Evolutionary conservation across 1,140 invertebrate species (phyloP).

Genomic region (Pseudomyrmex pallidus): DNA sequence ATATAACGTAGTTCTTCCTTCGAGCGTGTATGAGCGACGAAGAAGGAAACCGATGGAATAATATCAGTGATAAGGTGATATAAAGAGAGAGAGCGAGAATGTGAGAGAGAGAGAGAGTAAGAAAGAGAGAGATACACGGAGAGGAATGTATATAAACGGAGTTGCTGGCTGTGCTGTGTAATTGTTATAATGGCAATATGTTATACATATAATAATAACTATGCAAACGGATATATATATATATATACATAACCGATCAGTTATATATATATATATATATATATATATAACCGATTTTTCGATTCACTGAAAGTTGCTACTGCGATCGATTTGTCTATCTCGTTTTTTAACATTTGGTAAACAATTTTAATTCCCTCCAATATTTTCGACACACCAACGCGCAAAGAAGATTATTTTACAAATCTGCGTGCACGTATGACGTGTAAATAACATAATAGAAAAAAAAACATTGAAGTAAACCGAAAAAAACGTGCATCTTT

Average conservation of each 20-base stretch:
- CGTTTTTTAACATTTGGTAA: neutral
- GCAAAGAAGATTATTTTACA: too few relatives aligned
- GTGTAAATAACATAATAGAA: neutral
- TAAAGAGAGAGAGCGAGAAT: too few relatives aligned
- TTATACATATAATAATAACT: conserved; percentile 58
- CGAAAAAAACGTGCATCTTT: neutral
- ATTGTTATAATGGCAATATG: conserved; percentile 74
- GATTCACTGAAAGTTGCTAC: conserved; percentile 43
- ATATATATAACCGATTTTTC: conserved; percentile 35
- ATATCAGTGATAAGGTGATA: conserved; percentile 48
- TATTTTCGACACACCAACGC: too few relatives aligned
- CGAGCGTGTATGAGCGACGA: conserved; percentile 51
- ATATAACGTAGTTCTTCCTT: conserved; percentile 68
- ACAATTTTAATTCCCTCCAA: neutral
- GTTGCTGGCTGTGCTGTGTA: conserved; percentile 74
- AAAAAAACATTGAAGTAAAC: too few relatives aligned
- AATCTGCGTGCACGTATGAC: neutral
- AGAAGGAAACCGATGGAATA: conserved; percentile 26
- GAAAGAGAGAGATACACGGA: neutral
- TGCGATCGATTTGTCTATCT: conserved; percentile 21
- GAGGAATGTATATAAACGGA: conserved; percentile 63
- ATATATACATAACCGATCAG: too few relatives aligned
- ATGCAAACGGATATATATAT: conserved; percentile 26
- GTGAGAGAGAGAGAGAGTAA: too few relatives aligned
- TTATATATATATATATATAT: too few relatives aligned